Evolutionary conservation across 2,888 invertebrate genomes (phyloP).

Genomic region (Brassicogethes aeneus): DNA sequence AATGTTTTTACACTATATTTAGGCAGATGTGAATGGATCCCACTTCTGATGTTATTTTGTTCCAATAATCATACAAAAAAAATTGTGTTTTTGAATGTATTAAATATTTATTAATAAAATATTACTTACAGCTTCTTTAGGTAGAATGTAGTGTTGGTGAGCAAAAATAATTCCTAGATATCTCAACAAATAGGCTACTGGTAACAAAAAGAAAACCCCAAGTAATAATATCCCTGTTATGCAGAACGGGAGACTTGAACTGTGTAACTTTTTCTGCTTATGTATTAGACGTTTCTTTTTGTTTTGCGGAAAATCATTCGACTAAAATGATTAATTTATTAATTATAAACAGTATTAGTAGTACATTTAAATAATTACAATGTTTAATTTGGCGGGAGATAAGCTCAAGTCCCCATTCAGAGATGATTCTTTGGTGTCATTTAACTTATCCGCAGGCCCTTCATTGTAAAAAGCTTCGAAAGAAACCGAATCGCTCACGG

Average conservation of each 20-base stretch:
- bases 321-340: not conserved
- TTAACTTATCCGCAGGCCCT: slow-evolving; percentile 37
- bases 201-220: slow-evolving; percentile 39
- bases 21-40: too few species aligned
- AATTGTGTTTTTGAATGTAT: not conserved
- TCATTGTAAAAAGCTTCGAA: slow-evolving; percentile 54
- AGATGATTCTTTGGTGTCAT: slow-evolving; percentile 46
- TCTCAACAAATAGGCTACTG: slow-evolving; percentile 37
- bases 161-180: slow-evolving; percentile 36
- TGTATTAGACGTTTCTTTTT: not conserved
- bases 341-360: too few species aligned
- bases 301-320: not conserved
- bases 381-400: slow-evolving; percentile 28
- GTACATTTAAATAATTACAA: slow-evolving; percentile 9
- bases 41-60: too few species aligned
- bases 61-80: too few species aligned
- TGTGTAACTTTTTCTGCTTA: not conserved
- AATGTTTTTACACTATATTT: too few species aligned
- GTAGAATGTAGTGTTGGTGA: slow-evolving; percentile 18
- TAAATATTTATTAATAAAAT: not conserved
- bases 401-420: slow-evolving; percentile 40
- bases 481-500: slow-evolving; percentile 41
- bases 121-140: slow-evolving; percentile 23
- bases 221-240: slow-evolving; percentile 25
- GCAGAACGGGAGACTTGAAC: not conserved